Evolutionary conservation across 2,888 invertebrate species (phyloP), one percentile per base, ranked within the genome.

Genomic region (Sesamia inferens): DNA sequence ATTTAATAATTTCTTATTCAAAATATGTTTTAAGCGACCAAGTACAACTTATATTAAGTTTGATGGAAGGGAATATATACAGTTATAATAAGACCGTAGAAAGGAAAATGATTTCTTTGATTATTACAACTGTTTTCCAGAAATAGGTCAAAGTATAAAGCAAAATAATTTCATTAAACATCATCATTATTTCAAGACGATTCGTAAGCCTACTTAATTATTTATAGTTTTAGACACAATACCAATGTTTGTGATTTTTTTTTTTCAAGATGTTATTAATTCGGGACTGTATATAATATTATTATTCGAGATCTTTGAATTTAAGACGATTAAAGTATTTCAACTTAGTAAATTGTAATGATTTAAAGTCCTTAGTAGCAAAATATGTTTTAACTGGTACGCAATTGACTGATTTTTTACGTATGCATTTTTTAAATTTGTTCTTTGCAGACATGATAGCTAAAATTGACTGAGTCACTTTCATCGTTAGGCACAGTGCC

Each of bases 271-370:
- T 82, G 78, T 88, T 84, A 82, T 62, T 76, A 57, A 87, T 89
- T 89, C 89, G 90, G 90, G 89, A 89, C 87, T 92, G 93, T 93
- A 92, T 87, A 91, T 92, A 85, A 61, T 86, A 87, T 82, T 86
- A 86, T 82, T 84, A 86, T 76, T 78, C 66, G 58, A 78, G 48
- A 68, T 68, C 67, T 72, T 79, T 83, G 67, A 71, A 55, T 81
- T 79, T 79, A 80, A 79, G 71, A 44, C 66, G 19, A 68, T 77
- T 47, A 5, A 77, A 76, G 78, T 78, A 86, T 76, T 78, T 79
- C 63, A 69, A 58, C 54, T 76, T 73, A 79, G 68, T 79, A 71
- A 75, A 72, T 68, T 71, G 51, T 59, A 59, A 68, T 77, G 4
- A 65, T 69, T 77, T 83, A 16, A 69, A 72, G 68, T 71, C 19